A percentile compares a stretch with the other conserved stretches of the same genome.
phyloP scores from a whole-genome alignment of 2,888 invertebrate species.

The Noctuana brunneofusca region DNA sequence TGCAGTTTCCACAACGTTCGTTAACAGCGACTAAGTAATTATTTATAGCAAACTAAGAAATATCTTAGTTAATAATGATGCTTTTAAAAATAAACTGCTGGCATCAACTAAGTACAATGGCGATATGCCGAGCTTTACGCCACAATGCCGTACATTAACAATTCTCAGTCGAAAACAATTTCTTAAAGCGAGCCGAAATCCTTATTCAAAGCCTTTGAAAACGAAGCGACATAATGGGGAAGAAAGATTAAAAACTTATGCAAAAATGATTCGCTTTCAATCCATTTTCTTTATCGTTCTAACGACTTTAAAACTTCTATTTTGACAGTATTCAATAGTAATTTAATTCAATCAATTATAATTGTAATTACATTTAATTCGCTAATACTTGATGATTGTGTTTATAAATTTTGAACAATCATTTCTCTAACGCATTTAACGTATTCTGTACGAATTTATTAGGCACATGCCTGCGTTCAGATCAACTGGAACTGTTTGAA shows the following conservation, averaged over 20 bases:
- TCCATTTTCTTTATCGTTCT: neutral
- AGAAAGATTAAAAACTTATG: neutral
- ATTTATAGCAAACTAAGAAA: too few species aligned
- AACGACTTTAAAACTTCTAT: neutral
- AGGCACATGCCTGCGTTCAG: too few species aligned
- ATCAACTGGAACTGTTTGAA: too few species aligned
- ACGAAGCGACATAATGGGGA: neutral
- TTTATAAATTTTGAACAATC: too few species aligned
- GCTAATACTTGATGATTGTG: too few species aligned
- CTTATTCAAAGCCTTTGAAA: neutral
- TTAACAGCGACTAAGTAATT: too few species aligned
- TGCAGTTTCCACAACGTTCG: too few species aligned
- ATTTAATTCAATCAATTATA: too few species aligned
- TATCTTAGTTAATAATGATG: neutral
- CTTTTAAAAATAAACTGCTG: neutral
- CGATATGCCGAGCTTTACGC: neutral
- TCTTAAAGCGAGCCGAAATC: neutral
- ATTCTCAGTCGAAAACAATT: conserved; percentile 1
- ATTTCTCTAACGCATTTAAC: too few species aligned
- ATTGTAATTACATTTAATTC: too few species aligned
- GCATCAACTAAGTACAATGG: neutral
- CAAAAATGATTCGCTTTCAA: neutral
- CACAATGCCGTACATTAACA: conserved; percentile 1
- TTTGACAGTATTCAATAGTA: too few species aligned
- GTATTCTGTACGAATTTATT: too few species aligned